phyloP scores from a whole-genome alignment of 2,888 invertebrate species.

The Chrysina gloriosa region DNA sequence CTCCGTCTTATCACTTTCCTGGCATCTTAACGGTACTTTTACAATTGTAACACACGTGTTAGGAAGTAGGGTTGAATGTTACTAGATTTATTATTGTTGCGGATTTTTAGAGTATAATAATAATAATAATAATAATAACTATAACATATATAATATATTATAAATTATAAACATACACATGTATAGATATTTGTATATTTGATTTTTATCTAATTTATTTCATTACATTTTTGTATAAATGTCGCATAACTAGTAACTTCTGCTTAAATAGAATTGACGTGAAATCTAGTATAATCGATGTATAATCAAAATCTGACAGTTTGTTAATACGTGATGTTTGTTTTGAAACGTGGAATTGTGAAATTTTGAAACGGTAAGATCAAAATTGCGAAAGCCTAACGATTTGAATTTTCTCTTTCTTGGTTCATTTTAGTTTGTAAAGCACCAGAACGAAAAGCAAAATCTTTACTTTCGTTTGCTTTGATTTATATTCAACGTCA shows the following conservation, averaged over 20 bases:
- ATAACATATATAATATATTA: conserved; percentile 41
- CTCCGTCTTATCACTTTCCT: not conserved
- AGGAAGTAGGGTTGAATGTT: conserved; percentile 36
- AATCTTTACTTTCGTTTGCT: too few species aligned
- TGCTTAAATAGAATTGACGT: conserved; percentile 7
- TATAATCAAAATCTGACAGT: conserved; percentile 30
- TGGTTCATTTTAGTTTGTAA: too few species aligned
- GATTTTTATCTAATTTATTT: conserved; percentile 29
- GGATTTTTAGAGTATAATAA: conserved; percentile 33
- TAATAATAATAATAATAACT: conserved; percentile 22
- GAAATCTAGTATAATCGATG: conserved; percentile 12
- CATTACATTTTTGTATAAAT: conserved; percentile 16
- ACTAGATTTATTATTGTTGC: conserved; percentile 37
- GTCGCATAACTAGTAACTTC: conserved; percentile 4
- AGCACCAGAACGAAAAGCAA: too few species aligned
- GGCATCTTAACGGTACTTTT: conserved; percentile 13
- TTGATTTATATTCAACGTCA: too few species aligned
- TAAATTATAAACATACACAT: conserved; percentile 29
- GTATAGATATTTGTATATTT: conserved; percentile 34
- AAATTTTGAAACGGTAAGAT: not conserved
- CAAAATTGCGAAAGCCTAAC: not conserved
- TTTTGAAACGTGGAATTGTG: not conserved
- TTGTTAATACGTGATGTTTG: not conserved
- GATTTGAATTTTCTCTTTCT: not conserved
- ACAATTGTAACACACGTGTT: conserved; percentile 30